Evolutionary conservation across 2,113 vertebrate genomes (phyloP).

Genomic region (Casuarius casuarius): DNA sequence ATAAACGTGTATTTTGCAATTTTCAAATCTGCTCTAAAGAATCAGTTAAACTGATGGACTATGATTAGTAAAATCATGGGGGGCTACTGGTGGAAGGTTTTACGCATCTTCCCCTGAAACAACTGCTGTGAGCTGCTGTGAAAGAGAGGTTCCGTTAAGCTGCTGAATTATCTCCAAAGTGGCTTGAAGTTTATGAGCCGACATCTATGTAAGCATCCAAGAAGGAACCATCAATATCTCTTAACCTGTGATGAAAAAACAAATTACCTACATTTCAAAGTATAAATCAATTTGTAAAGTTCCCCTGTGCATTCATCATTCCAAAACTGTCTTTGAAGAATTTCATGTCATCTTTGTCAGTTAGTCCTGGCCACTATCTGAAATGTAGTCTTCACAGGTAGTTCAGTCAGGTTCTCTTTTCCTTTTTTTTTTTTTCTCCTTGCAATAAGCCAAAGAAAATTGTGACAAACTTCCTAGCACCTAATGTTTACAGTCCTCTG

Average conservation of each 20-base stretch:
- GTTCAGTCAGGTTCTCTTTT: not conserved
- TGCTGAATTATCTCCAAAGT: not conserved
- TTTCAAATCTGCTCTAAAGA: not conserved
- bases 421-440: not conserved
- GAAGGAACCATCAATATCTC: not conserved
- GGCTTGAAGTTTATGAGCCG: not conserved
- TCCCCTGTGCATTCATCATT: not conserved
- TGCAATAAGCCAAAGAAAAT: not conserved
- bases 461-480: not conserved
- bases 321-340: not conserved
- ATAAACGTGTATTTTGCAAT: not conserved
- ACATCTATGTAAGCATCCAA: not conserved
- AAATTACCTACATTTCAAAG: too few species aligned
- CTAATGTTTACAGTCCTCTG: not conserved
- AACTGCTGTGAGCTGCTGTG: not conserved
- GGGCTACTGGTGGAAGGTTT: not conserved
- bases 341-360: not conserved
- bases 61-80: not conserved
- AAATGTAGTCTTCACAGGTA: not conserved
- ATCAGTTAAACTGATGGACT: not conserved
- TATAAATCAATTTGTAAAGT: not conserved
- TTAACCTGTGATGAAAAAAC: not conserved
- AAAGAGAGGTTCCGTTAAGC: not conserved
- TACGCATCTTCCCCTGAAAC: not conserved
- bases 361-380: not conserved